Evolutionary conservation across 2,797 vertebrate genomes (phyloP).

Genomic region (Pseudochaenichthys georgianus): DNA sequence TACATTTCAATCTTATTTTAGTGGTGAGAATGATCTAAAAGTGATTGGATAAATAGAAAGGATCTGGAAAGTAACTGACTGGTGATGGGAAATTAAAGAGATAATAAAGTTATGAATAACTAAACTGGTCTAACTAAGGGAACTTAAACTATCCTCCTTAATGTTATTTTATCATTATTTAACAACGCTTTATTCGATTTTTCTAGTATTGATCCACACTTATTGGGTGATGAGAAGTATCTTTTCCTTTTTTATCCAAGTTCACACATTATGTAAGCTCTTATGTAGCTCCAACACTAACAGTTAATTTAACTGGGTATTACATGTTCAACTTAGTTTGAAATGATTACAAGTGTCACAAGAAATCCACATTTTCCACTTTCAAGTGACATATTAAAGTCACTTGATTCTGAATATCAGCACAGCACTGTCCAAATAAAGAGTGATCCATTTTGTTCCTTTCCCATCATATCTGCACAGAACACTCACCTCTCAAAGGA

Average conservation of each 20-base stretch:
- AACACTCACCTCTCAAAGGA: slow-evolving; percentile 20
- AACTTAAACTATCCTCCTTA: neutral
- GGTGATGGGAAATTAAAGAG: neutral
- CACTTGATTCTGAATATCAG: neutral
- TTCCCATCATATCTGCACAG: neutral
- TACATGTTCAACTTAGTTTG: neutral
- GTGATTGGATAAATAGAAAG: neutral
- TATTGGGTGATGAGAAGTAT: neutral
- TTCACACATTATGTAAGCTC: neutral
- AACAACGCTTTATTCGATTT: slow-evolving; percentile 1
- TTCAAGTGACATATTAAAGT: neutral
- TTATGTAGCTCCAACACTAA: neutral
- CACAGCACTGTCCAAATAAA: neutral
- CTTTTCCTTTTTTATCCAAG: neutral
- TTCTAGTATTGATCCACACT: neutral
- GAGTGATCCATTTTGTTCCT: neutral
- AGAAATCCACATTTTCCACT: neutral
- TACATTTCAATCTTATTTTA: neutral
- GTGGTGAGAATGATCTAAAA: neutral
- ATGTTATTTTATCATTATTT: slow-evolving; percentile 6
- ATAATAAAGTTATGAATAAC: neutral
- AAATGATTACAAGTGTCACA: neutral
- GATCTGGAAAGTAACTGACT: neutral
- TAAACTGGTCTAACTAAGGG: neutral
- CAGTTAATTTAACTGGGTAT: slow-evolving; percentile 1